A percentile compares a stretch with the other conserved stretches of the same genome.
These are phyloP conservation scores for Coelopa frigida DNA, from an alignment of 1,140 invertebrate species.

Conservation along the genomic window DNA sequence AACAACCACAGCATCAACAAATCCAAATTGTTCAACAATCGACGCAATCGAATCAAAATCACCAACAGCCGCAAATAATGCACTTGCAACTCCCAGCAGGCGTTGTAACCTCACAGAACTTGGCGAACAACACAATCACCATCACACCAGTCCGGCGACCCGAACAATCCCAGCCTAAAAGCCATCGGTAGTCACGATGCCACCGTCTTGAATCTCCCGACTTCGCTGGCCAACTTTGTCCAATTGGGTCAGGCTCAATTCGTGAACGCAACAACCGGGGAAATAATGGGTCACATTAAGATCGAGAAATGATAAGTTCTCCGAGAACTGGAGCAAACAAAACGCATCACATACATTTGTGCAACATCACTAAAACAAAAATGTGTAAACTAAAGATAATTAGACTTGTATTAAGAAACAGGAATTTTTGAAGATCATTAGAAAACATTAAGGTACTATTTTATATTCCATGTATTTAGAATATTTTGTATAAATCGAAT, in stretches of 20 bases:
- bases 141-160: slow-evolving; percentile 38
- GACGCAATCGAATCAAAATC: slow-evolving; percentile 17
- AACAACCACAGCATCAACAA: slow-evolving; percentile 8
- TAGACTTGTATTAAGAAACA: no score
- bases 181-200: slow-evolving; percentile 18
- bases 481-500: no score
- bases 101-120: slow-evolving; percentile 30
- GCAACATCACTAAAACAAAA: no score
- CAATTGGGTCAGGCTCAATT: slow-evolving; percentile 34
- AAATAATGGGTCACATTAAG: slow-evolving; percentile 18
- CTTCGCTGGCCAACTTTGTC: slow-evolving; percentile 33
- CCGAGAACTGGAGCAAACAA: no score
- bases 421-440: no score
- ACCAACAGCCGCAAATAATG: slow-evolving; percentile 32
- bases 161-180: slow-evolving; percentile 12
- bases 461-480: no score
- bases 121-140: slow-evolving; percentile 36
- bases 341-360: no score
- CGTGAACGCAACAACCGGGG: slow-evolving; percentile 23
- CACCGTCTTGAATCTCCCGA: slow-evolving; percentile 27
- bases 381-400: no score
- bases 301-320: slow-evolving; percentile 19
- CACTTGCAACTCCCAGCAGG: slow-evolving; percentile 19
- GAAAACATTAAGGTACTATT: no score
- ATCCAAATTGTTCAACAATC: slow-evolving; percentile 9